Evolutionary conservation across 2,113 vertebrate species (phyloP), one percentile per base, ranked within the genome.

Genomic region (Vicugna pacos): DNA sequence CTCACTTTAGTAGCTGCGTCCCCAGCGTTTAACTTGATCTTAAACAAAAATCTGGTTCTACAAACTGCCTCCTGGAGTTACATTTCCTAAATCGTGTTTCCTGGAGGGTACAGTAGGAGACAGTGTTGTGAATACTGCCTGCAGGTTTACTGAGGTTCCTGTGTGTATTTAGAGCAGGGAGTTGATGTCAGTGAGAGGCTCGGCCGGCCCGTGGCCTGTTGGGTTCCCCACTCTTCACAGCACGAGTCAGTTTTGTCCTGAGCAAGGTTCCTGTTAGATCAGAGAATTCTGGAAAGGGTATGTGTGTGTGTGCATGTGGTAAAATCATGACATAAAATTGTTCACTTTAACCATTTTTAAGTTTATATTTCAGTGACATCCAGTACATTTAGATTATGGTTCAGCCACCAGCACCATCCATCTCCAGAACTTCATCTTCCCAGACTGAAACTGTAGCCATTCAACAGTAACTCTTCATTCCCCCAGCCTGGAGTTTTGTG

Each of bases 141-240:
- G 19, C 9, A 6, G 15, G 32, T 77, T 12, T 16, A 56, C 42
- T 42, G 46, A 69, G 13, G 26, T 56, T 65, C 64, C 65, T 50
- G 42, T 24, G 28, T 16, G 4, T 28, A 42, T 50, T 69, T 4
- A n/a, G 20, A 54, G 26, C 8, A 42, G 20, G 24, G 42, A 11
- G 48, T 30, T 2, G 0, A 81, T 32, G 14, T 35, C 58, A 11
- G 0, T 38, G 30, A 6, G 3, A 0, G 3, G 32, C 15, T 32
- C 30, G 42, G 12, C 17, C 54, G 67, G 20, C 5, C 32, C 19
- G 2, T 35, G 46, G 46, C 24, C 32, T 65, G 3, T 16, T 15
- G 52, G 89, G 6, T 12, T n/a, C 42, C 26, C 46, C 8, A 7
- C 19, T 72, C 32, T 50, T 92, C 62, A 50, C 50, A 56, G 5